Evolutionary conservation across 2,888 invertebrate genomes (phyloP).

Genomic region (Ennomos fuscantarius): DNA sequence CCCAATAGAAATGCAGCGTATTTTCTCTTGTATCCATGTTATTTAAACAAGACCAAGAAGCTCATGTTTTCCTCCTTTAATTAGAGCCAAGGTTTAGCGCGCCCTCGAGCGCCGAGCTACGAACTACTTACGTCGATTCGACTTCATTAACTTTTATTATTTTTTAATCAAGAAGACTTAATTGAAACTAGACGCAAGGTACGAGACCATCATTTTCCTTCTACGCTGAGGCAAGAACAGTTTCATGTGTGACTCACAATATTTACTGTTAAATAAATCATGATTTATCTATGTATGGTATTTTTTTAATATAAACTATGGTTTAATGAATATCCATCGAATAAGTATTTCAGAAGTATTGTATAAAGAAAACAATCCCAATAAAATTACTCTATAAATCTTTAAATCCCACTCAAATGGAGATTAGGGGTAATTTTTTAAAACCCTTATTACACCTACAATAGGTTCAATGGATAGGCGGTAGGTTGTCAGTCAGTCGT

Average conservation of each 20-base stretch:
- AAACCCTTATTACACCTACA: too few species aligned
- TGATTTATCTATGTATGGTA: not conserved
- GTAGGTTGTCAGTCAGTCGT: too few species aligned
- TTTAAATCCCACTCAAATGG: too few species aligned
- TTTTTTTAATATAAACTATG: too few species aligned
- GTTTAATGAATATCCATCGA: too few species aligned
- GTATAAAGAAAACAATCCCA: too few species aligned
- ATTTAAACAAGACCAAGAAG: slow-evolving; percentile 46
- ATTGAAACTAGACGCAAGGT: slow-evolving; percentile 42
- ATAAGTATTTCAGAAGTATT: too few species aligned
- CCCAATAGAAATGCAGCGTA: slow-evolving; percentile 16
- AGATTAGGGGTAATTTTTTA: too few species aligned
- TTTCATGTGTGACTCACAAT: too few species aligned
- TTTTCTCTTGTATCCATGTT: slow-evolving; percentile 35
- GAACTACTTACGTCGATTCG: slow-evolving; percentile 57
- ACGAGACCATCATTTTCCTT: slow-evolving; percentile 16
- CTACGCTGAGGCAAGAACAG: not conserved
- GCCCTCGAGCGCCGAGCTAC: slow-evolving; percentile 43
- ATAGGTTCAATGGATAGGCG: too few species aligned
- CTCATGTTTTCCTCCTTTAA: slow-evolving; percentile 60
- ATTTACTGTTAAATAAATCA: not conserved
- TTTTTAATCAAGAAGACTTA: slow-evolving; percentile 54
- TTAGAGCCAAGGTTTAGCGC: slow-evolving; percentile 58
- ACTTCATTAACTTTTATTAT: slow-evolving; percentile 57
- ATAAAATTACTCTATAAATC: too few species aligned